phyloP scores from a whole-genome alignment of 1,140 invertebrate species.

The silkworm (Bombyx mori) region DNA sequence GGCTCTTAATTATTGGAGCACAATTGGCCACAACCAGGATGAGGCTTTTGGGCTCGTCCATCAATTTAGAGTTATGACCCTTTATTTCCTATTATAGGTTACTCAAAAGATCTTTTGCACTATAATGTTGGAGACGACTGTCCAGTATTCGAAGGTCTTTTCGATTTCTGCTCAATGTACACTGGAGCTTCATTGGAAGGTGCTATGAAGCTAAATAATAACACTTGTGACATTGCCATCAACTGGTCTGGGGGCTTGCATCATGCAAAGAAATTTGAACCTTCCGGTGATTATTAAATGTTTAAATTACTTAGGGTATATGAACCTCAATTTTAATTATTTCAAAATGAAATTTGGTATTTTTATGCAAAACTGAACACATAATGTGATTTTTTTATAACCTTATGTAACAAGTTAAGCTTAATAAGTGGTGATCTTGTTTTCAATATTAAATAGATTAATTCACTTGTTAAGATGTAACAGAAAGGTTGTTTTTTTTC shows the following conservation, averaged over 20 bases:
- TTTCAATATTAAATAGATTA: too few species aligned
- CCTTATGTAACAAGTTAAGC: too few species aligned
- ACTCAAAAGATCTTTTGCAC: slow-evolving; percentile 92
- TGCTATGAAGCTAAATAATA: slow-evolving; percentile 95
- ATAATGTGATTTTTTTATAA: too few species aligned
- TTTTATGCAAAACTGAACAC: too few species aligned
- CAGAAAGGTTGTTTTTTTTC: neutral
- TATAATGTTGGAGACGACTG: slow-evolving; percentile 99
- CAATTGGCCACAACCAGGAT: too few species aligned
- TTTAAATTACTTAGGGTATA: too few species aligned
- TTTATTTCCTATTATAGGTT: slow-evolving; percentile 66
- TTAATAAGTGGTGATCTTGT: too few species aligned
- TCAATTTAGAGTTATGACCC: neutral
- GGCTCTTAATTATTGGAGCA: too few species aligned
- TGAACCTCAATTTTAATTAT: too few species aligned
- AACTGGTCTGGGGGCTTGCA: slow-evolving; percentile 99
- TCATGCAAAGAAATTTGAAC: slow-evolving; percentile 99
- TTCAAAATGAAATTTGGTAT: too few species aligned
- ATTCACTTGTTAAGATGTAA: too few species aligned
- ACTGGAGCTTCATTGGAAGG: slow-evolving; percentile 96
- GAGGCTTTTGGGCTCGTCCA: neutral
- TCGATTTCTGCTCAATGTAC: slow-evolving; percentile 99
- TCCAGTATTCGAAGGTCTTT: slow-evolving; percentile 98
- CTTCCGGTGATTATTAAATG: slow-evolving; percentile 75
- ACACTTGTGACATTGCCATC: slow-evolving; percentile 96